Percentiles rank a stretch among this genome's conserved stretches.
Evolutionary conservation across 2,888 invertebrate species (phyloP).

Genomic region (Thera britannica): DNA sequence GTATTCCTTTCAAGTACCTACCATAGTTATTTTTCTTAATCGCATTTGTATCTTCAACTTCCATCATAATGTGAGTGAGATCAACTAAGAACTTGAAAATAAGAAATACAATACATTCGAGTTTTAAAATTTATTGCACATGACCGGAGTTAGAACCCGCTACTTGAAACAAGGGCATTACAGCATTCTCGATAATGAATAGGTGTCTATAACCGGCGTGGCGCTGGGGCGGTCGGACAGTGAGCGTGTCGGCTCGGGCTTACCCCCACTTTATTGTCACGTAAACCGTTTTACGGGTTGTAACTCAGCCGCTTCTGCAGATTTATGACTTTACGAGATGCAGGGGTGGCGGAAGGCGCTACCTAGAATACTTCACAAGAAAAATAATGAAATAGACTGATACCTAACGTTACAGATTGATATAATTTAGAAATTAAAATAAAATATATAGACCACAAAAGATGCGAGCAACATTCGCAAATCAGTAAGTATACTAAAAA

Average conservation of each 20-base stretch:
- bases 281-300: constrained; percentile 42
- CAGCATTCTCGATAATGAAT: not conserved
- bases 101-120: not conserved
- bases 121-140: not conserved
- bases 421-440: no score
- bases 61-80: no score
- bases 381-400: not conserved
- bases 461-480: no score
- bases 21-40: no score
- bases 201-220: not conserved
- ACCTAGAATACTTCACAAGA: not conserved
- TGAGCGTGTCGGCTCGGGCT: constrained; percentile 18
- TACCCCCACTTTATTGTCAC: constrained; percentile 33
- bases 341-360: constrained; percentile 25
- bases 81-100: no score
- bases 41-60: no score
- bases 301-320: constrained; percentile 37
- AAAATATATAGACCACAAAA: no score
- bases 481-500: no score
- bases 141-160: not conserved
- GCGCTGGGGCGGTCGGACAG: not conserved
- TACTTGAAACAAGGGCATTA: not conserved
- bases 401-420: no score
- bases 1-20: no score
- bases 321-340: constrained; percentile 38